Percentiles rank a stretch among this genome's conserved stretches.
phyloP scores from a whole-genome alignment of 2,113 vertebrate species.

The Hyaena hyaena region DNA sequence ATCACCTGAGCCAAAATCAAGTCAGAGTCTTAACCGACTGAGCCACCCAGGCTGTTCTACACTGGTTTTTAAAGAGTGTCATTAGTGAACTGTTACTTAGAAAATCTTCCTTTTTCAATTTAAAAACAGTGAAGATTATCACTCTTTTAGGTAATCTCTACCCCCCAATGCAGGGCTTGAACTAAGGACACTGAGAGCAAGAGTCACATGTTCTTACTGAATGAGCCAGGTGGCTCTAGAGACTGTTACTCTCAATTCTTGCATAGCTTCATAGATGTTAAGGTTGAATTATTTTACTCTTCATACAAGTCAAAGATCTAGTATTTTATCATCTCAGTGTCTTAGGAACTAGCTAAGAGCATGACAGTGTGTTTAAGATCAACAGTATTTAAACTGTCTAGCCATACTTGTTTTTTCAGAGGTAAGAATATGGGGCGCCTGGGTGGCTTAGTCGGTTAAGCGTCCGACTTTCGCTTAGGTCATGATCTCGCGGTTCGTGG shows the following conservation, averaged over 20 bases:
- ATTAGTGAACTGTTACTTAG: neutral
- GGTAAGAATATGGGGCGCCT: neutral
- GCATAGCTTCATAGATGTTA: neutral
- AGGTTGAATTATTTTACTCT: slow-evolving; percentile 34
- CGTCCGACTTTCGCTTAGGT: too few relatives aligned
- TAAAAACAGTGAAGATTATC: neutral
- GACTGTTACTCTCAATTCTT: neutral
- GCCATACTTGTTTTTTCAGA: neutral
- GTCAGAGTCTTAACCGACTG: too few relatives aligned
- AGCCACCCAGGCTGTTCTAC: neutral
- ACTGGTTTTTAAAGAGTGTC: neutral
- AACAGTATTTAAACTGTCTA: neutral
- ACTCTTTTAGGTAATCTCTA: neutral
- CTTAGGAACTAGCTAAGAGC: neutral
- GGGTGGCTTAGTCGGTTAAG: too few relatives aligned
- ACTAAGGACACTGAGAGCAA: neutral
- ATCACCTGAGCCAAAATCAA: too few relatives aligned
- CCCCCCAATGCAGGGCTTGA: too few relatives aligned
- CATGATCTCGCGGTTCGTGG: too few relatives aligned
- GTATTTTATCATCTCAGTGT: neutral
- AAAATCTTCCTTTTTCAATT: neutral
- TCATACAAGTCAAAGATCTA: neutral
- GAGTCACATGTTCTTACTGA: neutral
- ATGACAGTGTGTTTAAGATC: neutral
- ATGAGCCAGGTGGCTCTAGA: neutral